A percentile compares a stretch with the other conserved stretches of the same genome.
Conservation (phyloP, 2,888 invertebrate species). For the Cabera pusaria region DNA sequence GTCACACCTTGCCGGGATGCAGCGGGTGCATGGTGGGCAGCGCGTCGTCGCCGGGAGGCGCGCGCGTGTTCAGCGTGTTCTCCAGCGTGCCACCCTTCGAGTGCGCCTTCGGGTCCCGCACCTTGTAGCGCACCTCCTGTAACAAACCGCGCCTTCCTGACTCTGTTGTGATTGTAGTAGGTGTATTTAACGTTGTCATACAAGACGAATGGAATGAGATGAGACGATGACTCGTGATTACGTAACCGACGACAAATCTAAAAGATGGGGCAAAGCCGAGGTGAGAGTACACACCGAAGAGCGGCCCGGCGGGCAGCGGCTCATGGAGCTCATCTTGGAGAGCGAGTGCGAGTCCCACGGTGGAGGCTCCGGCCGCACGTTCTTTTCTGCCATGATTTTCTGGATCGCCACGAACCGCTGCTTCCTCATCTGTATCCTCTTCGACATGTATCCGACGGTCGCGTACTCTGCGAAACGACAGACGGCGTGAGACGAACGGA, state of each 20-base stretch:
- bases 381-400: conserved; percentile 94
- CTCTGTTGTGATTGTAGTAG: conserved; percentile 1
- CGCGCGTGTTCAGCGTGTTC: conserved; percentile 91
- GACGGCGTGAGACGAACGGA: not conserved
- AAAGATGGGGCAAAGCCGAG: no score
- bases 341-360: conserved; percentile 85
- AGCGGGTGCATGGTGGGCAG: conserved; percentile 86
- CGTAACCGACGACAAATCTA: no score
- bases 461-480: conserved; percentile 92
- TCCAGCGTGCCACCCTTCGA: conserved; percentile 94
- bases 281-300: conserved; percentile 45
- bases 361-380: conserved; percentile 88
- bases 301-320: conserved; percentile 65
- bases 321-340: conserved; percentile 88
- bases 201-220: no score
- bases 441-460: conserved; percentile 97
- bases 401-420: conserved; percentile 93
- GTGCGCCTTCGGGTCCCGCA: conserved; percentile 95
- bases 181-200: no score
- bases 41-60: conserved; percentile 83
- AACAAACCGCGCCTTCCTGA: conserved; percentile 12
- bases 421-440: conserved; percentile 96
- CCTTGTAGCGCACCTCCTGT: conserved; percentile 96
- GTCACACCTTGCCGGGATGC: conserved; percentile 88
- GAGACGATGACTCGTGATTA: no score